phyloP scores from a whole-genome alignment of 2,888 invertebrate genomes.

The Dastarcus helophoroides region DNA sequence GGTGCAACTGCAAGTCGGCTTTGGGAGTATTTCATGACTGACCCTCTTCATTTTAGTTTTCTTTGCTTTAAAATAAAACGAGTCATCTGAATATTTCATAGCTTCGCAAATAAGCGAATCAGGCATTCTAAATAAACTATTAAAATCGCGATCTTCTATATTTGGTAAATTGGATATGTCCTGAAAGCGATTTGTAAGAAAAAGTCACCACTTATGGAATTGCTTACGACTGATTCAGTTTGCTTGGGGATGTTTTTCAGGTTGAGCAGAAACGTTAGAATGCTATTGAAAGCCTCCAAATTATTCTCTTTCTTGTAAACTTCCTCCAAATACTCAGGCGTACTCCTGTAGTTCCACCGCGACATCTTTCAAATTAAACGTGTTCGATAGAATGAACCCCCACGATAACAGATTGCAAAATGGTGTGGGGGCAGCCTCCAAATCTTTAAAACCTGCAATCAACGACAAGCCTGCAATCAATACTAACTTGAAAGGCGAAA shows the following conservation, averaged over 20 bases:
- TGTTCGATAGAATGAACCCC: constrained; percentile 26
- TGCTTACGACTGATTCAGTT: constrained; percentile 8
- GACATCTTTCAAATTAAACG: constrained; percentile 22
- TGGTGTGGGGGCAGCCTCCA: constrained; percentile 23
- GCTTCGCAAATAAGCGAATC: constrained; percentile 4
- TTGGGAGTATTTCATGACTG: constrained; percentile 1
- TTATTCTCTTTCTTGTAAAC: constrained; percentile 14
- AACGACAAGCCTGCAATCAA: neutral
- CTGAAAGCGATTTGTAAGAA: constrained; percentile 13
- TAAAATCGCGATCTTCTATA: constrained; percentile 11
- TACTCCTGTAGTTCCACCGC: constrained; percentile 22
- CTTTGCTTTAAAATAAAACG: constrained; percentile 11
- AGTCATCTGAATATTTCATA: constrained; percentile 2
- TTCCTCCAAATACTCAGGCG: constrained; percentile 13
- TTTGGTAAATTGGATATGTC: constrained; percentile 20
- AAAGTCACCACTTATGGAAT: neutral
- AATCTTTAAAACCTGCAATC: constrained; percentile 1
- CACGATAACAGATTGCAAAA: constrained; percentile 28
- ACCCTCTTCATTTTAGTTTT: constrained; percentile 1
- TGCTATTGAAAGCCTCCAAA: constrained; percentile 10
- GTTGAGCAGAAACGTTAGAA: constrained; percentile 22
- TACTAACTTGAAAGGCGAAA: constrained; percentile 6
- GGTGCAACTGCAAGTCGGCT: constrained; percentile 5
- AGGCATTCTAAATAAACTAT: constrained; percentile 7
- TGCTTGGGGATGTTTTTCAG: constrained; percentile 20